These are phyloP conservation scores for Clivina fossor DNA, from an alignment of 2,888 invertebrate genomes.

Conservation along the genomic window DNA sequence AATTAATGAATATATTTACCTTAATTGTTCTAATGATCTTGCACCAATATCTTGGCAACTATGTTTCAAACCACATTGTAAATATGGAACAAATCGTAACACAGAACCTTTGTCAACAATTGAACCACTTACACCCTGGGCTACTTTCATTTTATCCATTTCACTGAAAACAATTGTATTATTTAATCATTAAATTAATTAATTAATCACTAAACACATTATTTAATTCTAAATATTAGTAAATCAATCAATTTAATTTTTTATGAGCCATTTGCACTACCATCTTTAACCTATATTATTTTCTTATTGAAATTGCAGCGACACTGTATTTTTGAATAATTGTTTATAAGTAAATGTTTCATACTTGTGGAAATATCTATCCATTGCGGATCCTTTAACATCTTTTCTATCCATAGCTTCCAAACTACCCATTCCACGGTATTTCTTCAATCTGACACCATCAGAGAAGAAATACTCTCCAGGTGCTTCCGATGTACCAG, in stretches of 20 bases:
- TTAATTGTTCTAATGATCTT: slow-evolving; percentile 64
- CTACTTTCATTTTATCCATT: slow-evolving; percentile 93
- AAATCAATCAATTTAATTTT: no score
- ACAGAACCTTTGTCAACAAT: slow-evolving; percentile 98
- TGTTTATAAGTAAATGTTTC: no score
- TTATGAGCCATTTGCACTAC: no score
- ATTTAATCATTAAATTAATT: no score
- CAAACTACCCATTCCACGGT: slow-evolving; percentile 97
- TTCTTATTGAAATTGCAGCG: no score
- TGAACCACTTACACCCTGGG: slow-evolving; percentile 97
- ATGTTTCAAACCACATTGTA: slow-evolving; percentile 93
- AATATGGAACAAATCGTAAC: slow-evolving; percentile 90
- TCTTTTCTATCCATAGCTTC: slow-evolving; percentile 97
- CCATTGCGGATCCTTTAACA: slow-evolving; percentile 82
- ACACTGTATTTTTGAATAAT: no score
- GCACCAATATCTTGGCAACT: slow-evolving; percentile 97
- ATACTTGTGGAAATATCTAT: slow-evolving; percentile 62
- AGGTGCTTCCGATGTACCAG: slow-evolving; percentile 97
- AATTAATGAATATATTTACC: no score
- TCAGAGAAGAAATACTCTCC: slow-evolving; percentile 99
- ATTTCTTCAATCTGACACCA: slow-evolving; percentile 96
- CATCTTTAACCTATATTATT: no score
- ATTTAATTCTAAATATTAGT: no score
- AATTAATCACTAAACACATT: no score
- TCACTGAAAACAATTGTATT: slow-evolving; percentile 75